Evolutionary conservation across 1,140 invertebrate species (phyloP).

Genomic region (Drosophila tsacasi): DNA sequence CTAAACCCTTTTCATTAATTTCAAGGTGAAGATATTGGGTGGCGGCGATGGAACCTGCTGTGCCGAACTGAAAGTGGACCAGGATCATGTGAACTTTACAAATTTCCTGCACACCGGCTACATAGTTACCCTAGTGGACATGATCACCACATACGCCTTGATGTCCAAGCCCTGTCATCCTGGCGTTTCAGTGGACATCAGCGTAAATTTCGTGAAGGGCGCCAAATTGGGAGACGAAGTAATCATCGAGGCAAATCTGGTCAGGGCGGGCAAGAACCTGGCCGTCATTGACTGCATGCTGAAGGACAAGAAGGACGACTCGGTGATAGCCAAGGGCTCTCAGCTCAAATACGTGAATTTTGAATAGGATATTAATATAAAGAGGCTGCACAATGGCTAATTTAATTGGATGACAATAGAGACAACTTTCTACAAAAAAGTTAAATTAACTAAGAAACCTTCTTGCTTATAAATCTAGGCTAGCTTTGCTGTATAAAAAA

Average conservation of each 20-base stretch:
- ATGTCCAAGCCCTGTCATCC: slow-evolving; percentile 88
- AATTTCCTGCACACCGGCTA: slow-evolving; percentile 94
- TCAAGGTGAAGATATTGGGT: slow-evolving; percentile 89
- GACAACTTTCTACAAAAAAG: background rate
- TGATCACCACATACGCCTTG: slow-evolving; percentile 92
- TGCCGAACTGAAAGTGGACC: slow-evolving; percentile 91
- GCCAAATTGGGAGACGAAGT: slow-evolving; percentile 92
- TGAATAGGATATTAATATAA: slow-evolving; percentile 16
- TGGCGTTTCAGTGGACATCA: slow-evolving; percentile 91
- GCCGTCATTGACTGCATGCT: slow-evolving; percentile 93
- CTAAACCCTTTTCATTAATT: too few relatives aligned
- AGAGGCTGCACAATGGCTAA: background rate
- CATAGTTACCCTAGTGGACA: slow-evolving; percentile 93
- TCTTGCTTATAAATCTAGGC: background rate
- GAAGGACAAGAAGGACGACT: slow-evolving; percentile 89
- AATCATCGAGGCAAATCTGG: slow-evolving; percentile 91
- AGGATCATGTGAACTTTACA: slow-evolving; percentile 91
- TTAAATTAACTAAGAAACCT: background rate
- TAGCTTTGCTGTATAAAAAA: too few relatives aligned
- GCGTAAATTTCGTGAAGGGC: slow-evolving; percentile 90
- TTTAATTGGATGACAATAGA: background rate
- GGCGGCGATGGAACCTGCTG: slow-evolving; percentile 89
- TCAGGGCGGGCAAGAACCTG: slow-evolving; percentile 91
- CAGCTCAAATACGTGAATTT: slow-evolving; percentile 90
- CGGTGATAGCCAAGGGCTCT: slow-evolving; percentile 90